Evolutionary conservation across 2,113 vertebrate species (phyloP).

Genomic region (Ptilonorhynchus violaceus): DNA sequence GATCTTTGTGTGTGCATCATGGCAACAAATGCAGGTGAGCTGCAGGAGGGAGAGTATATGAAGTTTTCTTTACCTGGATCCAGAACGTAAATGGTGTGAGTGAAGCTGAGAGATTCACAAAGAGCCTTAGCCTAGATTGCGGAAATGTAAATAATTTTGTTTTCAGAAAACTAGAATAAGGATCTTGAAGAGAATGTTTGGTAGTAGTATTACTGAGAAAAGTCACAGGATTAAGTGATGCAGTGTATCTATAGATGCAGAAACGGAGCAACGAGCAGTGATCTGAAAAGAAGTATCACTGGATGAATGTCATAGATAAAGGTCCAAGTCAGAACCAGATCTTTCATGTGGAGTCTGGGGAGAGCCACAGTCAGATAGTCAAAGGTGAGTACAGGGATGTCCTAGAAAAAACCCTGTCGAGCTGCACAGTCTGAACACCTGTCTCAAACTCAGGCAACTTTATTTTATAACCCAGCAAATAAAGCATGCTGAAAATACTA

Average conservation of each 20-base stretch:
- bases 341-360: not conserved
- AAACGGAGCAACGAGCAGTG: not conserved
- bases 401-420: not conserved
- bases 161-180: not conserved
- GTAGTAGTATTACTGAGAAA: not conserved
- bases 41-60: not conserved
- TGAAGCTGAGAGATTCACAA: not conserved
- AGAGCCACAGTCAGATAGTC: not conserved
- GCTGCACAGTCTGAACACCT: not conserved
- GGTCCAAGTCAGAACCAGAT: not conserved
- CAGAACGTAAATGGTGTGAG: not conserved
- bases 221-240: not conserved
- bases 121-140: not conserved
- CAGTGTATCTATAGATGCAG: not conserved
- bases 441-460: not conserved
- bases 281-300: not conserved
- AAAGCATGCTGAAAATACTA: not conserved
- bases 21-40: not conserved
- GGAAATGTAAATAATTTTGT: not conserved
- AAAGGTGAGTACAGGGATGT: not conserved
- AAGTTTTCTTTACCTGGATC: not conserved
- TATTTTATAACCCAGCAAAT: not conserved
- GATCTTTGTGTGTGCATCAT: not conserved
- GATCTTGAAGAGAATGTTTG: not conserved
- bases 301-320: not conserved